Evolutionary conservation across 2,888 invertebrate genomes (phyloP).

Genomic region (Punctoribates punctum): DNA sequence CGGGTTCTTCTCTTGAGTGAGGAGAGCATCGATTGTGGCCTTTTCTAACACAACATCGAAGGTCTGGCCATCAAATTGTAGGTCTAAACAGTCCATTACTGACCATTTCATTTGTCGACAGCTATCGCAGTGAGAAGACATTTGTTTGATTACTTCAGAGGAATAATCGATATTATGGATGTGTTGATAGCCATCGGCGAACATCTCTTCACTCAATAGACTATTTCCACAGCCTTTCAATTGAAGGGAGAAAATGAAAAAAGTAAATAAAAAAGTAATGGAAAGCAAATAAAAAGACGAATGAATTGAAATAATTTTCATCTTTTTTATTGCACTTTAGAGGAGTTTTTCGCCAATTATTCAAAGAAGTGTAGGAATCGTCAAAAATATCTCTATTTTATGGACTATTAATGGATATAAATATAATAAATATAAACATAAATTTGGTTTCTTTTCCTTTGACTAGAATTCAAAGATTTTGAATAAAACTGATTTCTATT

Average conservation of each 20-base stretch:
- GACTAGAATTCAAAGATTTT: no score
- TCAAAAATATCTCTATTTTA: no score
- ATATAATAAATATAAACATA: no score
- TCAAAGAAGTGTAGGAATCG: no score
- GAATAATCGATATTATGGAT: slow-evolving; percentile 57
- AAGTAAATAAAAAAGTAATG: no score
- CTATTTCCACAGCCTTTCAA: slow-evolving; percentile 56
- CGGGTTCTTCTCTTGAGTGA: slow-evolving; percentile 54
- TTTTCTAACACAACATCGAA: slow-evolving; percentile 57
- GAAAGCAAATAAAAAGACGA: no score
- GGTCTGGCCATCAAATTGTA: slow-evolving; percentile 50
- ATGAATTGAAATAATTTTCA: no score
- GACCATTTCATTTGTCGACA: slow-evolving; percentile 54
- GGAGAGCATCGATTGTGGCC: slow-evolving; percentile 56
- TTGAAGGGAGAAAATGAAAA: slow-evolving; percentile 38
- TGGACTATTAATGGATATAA: no score
- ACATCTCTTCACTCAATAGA: slow-evolving; percentile 54
- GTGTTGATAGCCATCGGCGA: slow-evolving; percentile 53
- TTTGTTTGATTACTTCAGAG: slow-evolving; percentile 53
- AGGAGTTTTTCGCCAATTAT: no score
- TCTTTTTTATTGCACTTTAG: no score
- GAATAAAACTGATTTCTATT: no score
- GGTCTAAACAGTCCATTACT: slow-evolving; percentile 54
- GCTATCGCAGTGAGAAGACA: slow-evolving; percentile 50
- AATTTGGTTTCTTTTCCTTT: no score